Base-by-base conservation (phyloP, 2,888 invertebrate species). In the Alentia gelatinosa region DNA sequence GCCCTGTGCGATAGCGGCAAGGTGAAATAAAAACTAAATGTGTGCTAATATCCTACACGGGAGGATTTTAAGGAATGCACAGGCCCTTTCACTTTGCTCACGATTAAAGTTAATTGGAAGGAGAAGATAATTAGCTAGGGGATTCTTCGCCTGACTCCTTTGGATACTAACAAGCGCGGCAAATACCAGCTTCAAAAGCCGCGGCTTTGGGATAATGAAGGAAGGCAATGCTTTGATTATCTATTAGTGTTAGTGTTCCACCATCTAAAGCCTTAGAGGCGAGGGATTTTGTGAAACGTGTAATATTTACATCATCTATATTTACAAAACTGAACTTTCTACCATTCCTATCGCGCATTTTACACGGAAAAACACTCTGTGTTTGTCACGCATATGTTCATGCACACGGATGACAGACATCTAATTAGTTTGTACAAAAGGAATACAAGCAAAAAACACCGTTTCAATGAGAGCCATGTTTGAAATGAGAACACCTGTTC, bases 41-140 rank as follows among this genome's bases (percentile, higher is more conserved):
- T 56, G 19, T 19, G 19, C 56, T 56, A 56, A 56, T 56, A 56
- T n/a, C 56, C 56, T 56, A n/a, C 56, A n/a, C 23, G 56, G 56
- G 9, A 56, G 56, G n/a, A 56, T 56, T n/a, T 56, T 56, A 56
- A 56, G 56, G 23, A 56, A 19, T n/a, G 19, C 19, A 19, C 56
- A 4, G n/a, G 56, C n/a, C n/a, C 5, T 19, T n/a, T 56, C 56
- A n/a, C 19, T n/a, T 56, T 56, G 19, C 56, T 56, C 19, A n/a
- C 56, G 56, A 56, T 56, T 56, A 56, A 56, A 56, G 56, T 56
- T 56, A 56, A 56, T 56, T 56, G 56, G 56, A 56, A 56, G 56
- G 19, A 56, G 56, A 56, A 56, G 23, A 56, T n/a, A 56, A 56
- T 56, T 56, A 56, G 56, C 56, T 56, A n/a, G n/a, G 56, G n/a